Evolutionary conservation across 2,797 vertebrate genomes (phyloP).

Genomic region (Valencia hispanica): DNA sequence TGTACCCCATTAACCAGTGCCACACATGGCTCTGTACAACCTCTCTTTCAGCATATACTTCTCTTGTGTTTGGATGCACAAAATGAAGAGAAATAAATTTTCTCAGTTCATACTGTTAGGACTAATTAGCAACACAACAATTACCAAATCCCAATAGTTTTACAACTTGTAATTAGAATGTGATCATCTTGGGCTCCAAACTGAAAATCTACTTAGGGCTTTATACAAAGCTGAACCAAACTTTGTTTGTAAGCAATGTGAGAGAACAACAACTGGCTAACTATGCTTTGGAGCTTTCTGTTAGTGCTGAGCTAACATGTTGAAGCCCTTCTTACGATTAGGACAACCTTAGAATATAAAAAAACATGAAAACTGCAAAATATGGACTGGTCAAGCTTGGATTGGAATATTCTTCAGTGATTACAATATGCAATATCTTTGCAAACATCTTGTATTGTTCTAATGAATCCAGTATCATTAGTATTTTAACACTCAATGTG

Average conservation of each 20-base stretch:
- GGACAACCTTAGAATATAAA: neutral
- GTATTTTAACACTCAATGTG: no score
- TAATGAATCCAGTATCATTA: neutral
- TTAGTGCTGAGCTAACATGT: neutral
- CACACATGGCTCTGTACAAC: neutral
- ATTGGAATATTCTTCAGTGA: neutral
- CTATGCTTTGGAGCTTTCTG: neutral
- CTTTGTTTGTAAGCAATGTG: neutral
- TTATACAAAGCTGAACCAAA: neutral
- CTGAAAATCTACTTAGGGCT: neutral
- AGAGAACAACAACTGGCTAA: neutral
- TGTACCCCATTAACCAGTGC: neutral
- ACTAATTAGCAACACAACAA: neutral
- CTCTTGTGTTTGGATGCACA: neutral
- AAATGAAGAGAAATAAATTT: neutral
- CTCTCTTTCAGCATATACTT: neutral
- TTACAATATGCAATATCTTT: neutral
- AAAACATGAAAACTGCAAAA: neutral
- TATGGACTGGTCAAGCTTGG: neutral
- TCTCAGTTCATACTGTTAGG: neutral
- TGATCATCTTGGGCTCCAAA: neutral
- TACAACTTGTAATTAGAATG: neutral
- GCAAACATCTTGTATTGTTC: neutral
- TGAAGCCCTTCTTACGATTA: neutral
- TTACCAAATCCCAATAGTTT: neutral